Evolutionary conservation across 2,797 vertebrate genomes (phyloP), one percentile per base, ranked within the genome.

Genomic region (Jordanella pulchra): DNA sequence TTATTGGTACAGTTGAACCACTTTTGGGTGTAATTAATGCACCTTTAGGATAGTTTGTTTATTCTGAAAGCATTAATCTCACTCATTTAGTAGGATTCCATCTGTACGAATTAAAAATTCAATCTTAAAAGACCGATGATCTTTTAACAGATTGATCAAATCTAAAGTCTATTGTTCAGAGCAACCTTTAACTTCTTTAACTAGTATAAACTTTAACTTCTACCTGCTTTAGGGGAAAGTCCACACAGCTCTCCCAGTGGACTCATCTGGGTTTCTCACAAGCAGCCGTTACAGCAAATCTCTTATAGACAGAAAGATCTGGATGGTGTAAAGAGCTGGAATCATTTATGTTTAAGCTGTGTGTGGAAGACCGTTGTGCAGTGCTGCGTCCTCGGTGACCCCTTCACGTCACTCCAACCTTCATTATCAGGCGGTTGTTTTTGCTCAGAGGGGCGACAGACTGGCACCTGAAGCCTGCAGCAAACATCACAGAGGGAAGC

Each of bases 341-440:
- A 77, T 72, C 67, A 44, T 71, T 86, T 81, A 84, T 77, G 48
- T 78, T 74, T 72, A 86, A 74, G 74, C 70, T 69, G 48, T 85
- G 67, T 30, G 69, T 66, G 79, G 74, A 87, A 84, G 78, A 73
- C 80, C 82, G 67, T 73, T 80, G 58, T 81, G 67, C 30, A 65
- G 65, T 21, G 35, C 72, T 68, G 66, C 55, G 60, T 72, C 81
- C 80, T 65, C 73, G 1, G 32, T 73, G 65, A 73, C 77, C 74
- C 55, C 67, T 69, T 30, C 51, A 55, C 44, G 32, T 72, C 66
- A 18, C 23, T 1, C 60, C 44, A 18, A 53, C 71, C 54, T 72
- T 15, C 23, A 35, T 67, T 44, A 71, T 78, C 60, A 73, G 56
- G 32, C 44, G 55, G 21, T 76, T 73, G 73, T 75, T 28, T 77